Base-by-base conservation (phyloP, 1,140 invertebrate genomes). In the Musca vetustissima region DNA sequence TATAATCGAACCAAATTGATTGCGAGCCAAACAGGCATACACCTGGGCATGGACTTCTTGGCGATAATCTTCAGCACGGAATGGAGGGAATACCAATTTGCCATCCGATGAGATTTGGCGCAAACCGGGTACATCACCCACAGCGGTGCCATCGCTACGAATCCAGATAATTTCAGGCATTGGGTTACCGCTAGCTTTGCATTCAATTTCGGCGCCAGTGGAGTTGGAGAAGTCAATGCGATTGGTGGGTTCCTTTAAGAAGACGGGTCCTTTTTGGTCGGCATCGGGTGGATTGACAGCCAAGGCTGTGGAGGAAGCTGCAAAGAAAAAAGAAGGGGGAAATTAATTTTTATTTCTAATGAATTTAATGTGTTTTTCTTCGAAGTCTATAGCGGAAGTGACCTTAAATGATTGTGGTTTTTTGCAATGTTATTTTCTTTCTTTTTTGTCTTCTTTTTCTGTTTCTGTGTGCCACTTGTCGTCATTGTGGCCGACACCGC, bases 31-130 rank as follows among this genome's bases (percentile, higher is more conserved):
- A 84, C 96, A 98, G 73, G 93, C 91, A 84, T 97, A 98, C 57
- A 94, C 91, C 83, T 95, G 93, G 73, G 94, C 93, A 78, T 98
- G 96, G 43, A 97, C 93, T 83, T 96, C 93, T 83, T 96, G 93
- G 50, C 92, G 87, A 80, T 97, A 97, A 81, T 95, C 93, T 82
- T 95, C 92, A 43, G 93, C 93, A 61, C 93, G 88, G 88, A 97
- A 98, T 11, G 95, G 94, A 55, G 93, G 93, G 80, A 98, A 96
- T 36, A 96, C 92, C 70, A 98, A 85, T 76, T 97, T 97, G 76
- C 96, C 95, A 83, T 98, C 95, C 21, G 92, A 89, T 72, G 94
- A 85, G 71, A 95, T 92, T 87, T 94, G 91, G 85, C 93, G 85
- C 43, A 96, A 84, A 75, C 93, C 94, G 73, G 93, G 92, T 64